phyloP scores from a whole-genome alignment of 30 jellyfish, hydroid and myxozoan species.

The Cassiopea andromeda region DNA sequence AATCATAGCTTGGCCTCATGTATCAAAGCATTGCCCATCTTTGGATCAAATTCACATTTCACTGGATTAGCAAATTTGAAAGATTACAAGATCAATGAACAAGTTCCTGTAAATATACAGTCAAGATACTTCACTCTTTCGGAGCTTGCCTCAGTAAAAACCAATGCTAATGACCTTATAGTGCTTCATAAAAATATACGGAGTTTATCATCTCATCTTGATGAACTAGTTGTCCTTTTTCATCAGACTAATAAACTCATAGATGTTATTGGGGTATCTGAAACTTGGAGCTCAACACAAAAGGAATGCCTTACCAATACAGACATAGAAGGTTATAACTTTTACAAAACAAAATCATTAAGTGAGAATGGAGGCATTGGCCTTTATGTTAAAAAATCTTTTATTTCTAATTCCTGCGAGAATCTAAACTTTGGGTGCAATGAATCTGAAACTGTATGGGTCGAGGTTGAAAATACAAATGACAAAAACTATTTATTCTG shows the following conservation, averaged over 20 bases:
- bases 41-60: background rate
- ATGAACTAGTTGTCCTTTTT: constrained; percentile 45
- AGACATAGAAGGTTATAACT: constrained; percentile 40
- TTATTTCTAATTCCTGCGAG: constrained; percentile 28
- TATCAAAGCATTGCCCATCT: background rate
- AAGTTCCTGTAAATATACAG: background rate
- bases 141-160: background rate
- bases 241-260: background rate
- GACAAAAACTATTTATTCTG: constrained; percentile 33
- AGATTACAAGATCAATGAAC: background rate
- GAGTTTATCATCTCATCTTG: constrained; percentile 10
- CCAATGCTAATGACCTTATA: background rate
- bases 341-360: constrained; percentile 21
- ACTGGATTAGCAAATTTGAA: background rate
- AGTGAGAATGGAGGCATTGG: constrained; percentile 66
- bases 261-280: constrained; percentile 55
- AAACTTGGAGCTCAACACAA: constrained; percentile 10
- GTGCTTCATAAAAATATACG: background rate
- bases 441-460: constrained; percentile 62
- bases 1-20: too few species aligned
- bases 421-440: constrained; percentile 15
- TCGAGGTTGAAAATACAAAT: constrained; percentile 35
- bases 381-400: constrained; percentile 6
- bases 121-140: background rate
- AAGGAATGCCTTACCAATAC: constrained; percentile 26